Evolutionary conservation across 2,797 vertebrate genomes (phyloP), one percentile per base, ranked within the genome.

Genomic region (Hoplostethus atlanticus): DNA sequence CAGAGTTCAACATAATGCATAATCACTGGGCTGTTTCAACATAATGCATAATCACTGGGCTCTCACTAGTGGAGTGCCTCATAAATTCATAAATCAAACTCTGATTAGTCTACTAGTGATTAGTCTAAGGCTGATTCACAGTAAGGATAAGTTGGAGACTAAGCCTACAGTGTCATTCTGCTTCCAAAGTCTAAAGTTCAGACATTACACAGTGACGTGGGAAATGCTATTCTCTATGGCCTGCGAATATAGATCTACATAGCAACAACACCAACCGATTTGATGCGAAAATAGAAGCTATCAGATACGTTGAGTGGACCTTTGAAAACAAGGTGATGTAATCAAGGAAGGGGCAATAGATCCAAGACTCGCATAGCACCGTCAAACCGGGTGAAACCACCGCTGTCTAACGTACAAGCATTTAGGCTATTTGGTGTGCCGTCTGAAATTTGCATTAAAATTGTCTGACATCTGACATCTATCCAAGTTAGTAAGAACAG

Each of bases 101-200:
- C 11, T 36, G 1, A 12, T 11, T 12, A 12, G 2, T 42, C 8
- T 40, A 40, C 10, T 21, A 21, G 21, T 21, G 21, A 21, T 21
- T 21, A 21, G 21, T 21, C 21, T 21, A 21, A 21, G 21, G 16
- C 2, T 31, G 40, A 17, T 57, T 42, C 15, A 28, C 28, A 15
- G 31, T 57, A 28, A 31, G 4, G 40, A 52, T 12, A 46, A 11
- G 6, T 17, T 47, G 40, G 50, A 16, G 16, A 25, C 0, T 11
- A 10, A 6, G 8, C 5, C 57, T 5, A 53, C 34, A 55, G 8
- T 50, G 55, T 38, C 3, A 73, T 31, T 47, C 64, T 31, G 71
- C 60, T 25, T 59, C 17, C 16, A 76, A 68, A 69, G 89, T 91
- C 75, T 76, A 87, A 89, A 40, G 87, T 86, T 88, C 81, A 87